These are phyloP conservation scores for Scalopus aquaticus DNA, from an alignment of 2,113 vertebrate genomes.

Conservation along the genomic window DNA sequence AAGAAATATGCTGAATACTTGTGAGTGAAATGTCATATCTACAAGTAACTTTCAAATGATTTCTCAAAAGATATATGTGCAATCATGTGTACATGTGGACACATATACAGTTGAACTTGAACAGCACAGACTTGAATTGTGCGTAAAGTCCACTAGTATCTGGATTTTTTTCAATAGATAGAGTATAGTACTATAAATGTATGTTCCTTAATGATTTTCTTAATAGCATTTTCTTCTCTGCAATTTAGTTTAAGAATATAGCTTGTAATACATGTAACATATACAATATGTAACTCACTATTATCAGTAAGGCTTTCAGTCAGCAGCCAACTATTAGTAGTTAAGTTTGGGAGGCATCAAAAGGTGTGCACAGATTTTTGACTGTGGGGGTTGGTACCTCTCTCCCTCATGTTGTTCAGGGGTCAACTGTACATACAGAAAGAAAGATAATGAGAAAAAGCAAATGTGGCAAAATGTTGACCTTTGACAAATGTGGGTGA, in stretches of 20 bases:
- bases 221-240: too few relatives aligned
- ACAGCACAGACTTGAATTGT: neutral
- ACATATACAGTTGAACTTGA: neutral
- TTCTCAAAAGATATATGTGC: neutral
- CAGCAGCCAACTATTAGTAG: neutral
- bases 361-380: neutral
- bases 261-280: neutral
- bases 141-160: neutral
- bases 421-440: neutral
- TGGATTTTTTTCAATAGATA: neutral
- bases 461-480: neutral
- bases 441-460: neutral
- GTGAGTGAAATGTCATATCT: neutral
- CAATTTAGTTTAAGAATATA: too few relatives aligned
- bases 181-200: neutral
- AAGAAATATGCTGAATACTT: conserved; percentile 14
- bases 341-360: neutral
- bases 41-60: neutral
- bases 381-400: neutral
- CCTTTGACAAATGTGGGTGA: neutral
- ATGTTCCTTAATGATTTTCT: neutral
- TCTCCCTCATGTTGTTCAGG: neutral
- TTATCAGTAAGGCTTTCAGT: neutral
- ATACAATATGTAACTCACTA: neutral
- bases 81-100: neutral